Evolutionary conservation across 2,797 vertebrate genomes (phyloP).

Genomic region (Apodemus agrarius): DNA sequence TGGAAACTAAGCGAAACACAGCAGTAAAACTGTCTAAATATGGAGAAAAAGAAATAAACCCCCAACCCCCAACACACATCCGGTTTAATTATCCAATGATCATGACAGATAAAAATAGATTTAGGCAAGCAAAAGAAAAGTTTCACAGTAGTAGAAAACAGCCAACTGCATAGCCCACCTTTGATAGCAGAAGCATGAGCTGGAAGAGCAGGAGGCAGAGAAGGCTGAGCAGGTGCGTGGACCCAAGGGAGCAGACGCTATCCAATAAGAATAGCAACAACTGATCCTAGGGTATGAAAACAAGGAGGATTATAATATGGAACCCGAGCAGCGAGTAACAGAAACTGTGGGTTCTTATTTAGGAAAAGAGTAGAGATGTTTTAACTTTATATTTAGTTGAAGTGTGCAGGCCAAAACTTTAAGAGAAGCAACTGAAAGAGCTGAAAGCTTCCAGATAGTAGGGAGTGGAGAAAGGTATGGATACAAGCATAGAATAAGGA

Average conservation of each 20-base stretch:
- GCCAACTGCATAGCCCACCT: background rate
- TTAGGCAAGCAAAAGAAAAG: background rate
- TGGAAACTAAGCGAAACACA: background rate
- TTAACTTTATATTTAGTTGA: constrained; percentile 62
- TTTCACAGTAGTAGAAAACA: constrained; percentile 1
- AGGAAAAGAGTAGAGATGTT: background rate
- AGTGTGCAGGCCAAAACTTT: constrained; percentile 49
- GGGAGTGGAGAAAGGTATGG: background rate
- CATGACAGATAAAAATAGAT: constrained; percentile 36
- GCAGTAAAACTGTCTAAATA: background rate
- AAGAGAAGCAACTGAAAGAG: constrained; percentile 53
- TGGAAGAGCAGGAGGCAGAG: background rate
- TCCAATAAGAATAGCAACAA: constrained; percentile 37
- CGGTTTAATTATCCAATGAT: constrained; percentile 28
- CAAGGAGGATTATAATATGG: constrained; percentile 36
- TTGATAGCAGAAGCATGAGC: background rate
- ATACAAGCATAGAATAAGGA: background rate
- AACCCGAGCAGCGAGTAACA: background rate
- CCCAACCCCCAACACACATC: background rate
- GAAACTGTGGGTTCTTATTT: constrained; percentile 51
- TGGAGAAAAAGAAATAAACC: background rate
- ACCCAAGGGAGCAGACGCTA: constrained; percentile 33
- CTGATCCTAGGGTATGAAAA: constrained; percentile 33
- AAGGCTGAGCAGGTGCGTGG: constrained; percentile 2
- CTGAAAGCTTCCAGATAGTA: constrained; percentile 42